Conservation (phyloP, 1,140 invertebrate genomes). For the Coptotermes formosanus region DNA sequence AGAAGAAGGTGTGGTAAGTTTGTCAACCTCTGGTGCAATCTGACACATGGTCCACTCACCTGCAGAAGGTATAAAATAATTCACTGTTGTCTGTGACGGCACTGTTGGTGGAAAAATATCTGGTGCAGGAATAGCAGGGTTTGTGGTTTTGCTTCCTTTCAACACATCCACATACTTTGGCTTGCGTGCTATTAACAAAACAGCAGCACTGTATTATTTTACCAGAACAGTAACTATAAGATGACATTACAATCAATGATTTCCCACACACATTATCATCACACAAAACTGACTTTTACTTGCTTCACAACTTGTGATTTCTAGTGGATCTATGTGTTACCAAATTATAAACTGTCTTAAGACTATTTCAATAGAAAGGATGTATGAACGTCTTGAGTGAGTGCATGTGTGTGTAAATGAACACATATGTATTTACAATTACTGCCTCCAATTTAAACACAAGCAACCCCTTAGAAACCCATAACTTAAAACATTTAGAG, state of each 20-base stretch:
- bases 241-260: conserved; percentile 22
- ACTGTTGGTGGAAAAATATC: conserved; percentile 41
- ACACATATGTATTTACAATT: too few relatives aligned
- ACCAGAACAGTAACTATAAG: conserved; percentile 15
- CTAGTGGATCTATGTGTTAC: not conserved
- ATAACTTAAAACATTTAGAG: too few relatives aligned
- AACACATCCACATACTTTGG: conserved; percentile 85
- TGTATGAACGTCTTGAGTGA: too few relatives aligned
- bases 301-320: not conserved
- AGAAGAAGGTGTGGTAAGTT: too few relatives aligned
- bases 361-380: too few relatives aligned
- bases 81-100: conserved; percentile 52
- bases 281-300: conserved; percentile 1
- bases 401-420: too few relatives aligned
- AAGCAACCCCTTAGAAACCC: too few relatives aligned
- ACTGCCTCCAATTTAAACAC: too few relatives aligned
- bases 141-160: conserved; percentile 51
- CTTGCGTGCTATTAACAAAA: conserved; percentile 59
- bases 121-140: conserved; percentile 44
- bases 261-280: conserved; percentile 24
- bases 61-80: conserved; percentile 55
- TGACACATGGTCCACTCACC: conserved; percentile 40
- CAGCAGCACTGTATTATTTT: conserved; percentile 15
- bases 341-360: not conserved
- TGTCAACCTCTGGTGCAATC: too few relatives aligned